Conservation (phyloP, 2,888 invertebrate genomes). For the Stenodera caucasica region DNA sequence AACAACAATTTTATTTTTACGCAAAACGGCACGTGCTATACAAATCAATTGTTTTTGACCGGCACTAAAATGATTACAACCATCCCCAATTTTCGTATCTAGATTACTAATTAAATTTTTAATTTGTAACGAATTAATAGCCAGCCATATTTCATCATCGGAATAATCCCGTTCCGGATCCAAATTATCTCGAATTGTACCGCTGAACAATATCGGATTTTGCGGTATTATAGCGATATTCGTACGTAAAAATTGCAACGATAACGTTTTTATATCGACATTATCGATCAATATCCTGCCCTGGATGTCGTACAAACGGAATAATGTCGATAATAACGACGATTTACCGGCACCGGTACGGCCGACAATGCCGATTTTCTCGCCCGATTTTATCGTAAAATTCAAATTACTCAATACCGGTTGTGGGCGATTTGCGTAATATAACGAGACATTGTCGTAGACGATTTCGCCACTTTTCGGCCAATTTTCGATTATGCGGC, state of each 20-base stretch:
- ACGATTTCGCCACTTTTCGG: constrained; percentile 69
- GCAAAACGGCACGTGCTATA: constrained; percentile 62
- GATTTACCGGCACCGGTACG: constrained; percentile 84
- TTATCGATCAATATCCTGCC: constrained; percentile 82
- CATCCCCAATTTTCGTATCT: constrained; percentile 45
- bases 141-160: constrained; percentile 79
- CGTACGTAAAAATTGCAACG: constrained; percentile 72
- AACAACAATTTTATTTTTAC: constrained; percentile 52
- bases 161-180: constrained; percentile 81
- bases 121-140: constrained; percentile 76
- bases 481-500: constrained; percentile 67
- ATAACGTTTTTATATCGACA: constrained; percentile 68
- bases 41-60: constrained; percentile 68
- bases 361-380: constrained; percentile 79
- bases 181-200: constrained; percentile 81
- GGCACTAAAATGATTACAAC: constrained; percentile 54
- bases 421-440: constrained; percentile 70
- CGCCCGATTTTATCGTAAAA: constrained; percentile 66
- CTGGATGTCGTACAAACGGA: constrained; percentile 74
- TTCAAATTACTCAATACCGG: constrained; percentile 72
- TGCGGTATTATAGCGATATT: constrained; percentile 83
- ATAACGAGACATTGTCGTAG: constrained; percentile 69
- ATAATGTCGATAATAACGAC: constrained; percentile 74
- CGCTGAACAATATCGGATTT: constrained; percentile 83
- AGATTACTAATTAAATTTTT: constrained; percentile 68